Conservation (phyloP, 2,888 invertebrate species). For the Tenthredo amoena region DNA sequence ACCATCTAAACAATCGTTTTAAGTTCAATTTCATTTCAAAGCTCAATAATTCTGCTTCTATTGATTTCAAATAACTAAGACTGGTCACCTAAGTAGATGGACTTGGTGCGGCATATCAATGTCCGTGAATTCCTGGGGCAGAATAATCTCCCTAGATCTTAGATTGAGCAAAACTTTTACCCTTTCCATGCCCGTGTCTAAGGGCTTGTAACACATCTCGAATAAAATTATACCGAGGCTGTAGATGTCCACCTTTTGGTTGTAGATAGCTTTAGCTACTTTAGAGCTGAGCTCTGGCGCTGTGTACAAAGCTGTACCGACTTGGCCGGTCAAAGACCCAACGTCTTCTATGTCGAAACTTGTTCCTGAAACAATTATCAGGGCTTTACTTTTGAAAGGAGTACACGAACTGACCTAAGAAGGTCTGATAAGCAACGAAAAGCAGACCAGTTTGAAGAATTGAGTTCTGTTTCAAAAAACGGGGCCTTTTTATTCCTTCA, state of each 20-base stretch:
- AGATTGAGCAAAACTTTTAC: slow-evolving; percentile 87
- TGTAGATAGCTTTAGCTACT: slow-evolving; percentile 87
- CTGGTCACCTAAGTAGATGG: slow-evolving; percentile 81
- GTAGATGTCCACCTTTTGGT: slow-evolving; percentile 89
- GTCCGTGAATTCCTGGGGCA: slow-evolving; percentile 86
- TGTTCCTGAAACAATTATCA: slow-evolving; percentile 63
- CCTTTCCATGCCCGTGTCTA: slow-evolving; percentile 94
- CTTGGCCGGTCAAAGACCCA: slow-evolving; percentile 87
- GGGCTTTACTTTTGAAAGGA: neutral
- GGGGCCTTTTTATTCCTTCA: no score
- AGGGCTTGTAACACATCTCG: slow-evolving; percentile 95
- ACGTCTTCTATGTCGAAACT: slow-evolving; percentile 72
- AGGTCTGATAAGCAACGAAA: no score
- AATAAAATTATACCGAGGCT: slow-evolving; percentile 94
- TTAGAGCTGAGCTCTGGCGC: slow-evolving; percentile 93
- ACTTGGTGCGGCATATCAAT: slow-evolving; percentile 82
- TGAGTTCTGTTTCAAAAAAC: no score
- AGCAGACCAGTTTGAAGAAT: no score
- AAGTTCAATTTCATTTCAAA: slow-evolving; percentile 10
- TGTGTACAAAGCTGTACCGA: slow-evolving; percentile 97
- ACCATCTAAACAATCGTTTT: slow-evolving; percentile 80
- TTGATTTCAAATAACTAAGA: neutral
- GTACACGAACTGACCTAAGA: no score
- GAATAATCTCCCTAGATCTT: slow-evolving; percentile 83
- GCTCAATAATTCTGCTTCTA: neutral